Conservation (phyloP, 1,140 invertebrate genomes). For the Drosophila orosa region DNA sequence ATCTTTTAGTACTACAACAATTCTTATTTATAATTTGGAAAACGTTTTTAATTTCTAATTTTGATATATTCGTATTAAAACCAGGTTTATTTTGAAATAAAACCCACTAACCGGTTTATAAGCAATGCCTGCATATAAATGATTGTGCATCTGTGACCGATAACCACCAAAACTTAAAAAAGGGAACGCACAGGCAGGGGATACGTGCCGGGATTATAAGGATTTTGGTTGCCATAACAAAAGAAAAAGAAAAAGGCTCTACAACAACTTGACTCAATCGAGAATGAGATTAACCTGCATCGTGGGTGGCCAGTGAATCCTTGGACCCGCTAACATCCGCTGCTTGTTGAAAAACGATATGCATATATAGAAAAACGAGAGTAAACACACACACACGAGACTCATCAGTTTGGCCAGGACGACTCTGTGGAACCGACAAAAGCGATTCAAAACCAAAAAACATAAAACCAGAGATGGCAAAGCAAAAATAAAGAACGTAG, state of each 20-base stretch:
- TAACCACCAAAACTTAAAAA: conserved; percentile 9
- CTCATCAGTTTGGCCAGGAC: conserved; percentile 35
- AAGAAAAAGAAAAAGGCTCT: background rate
- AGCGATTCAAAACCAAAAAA: conserved; percentile 18
- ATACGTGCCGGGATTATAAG: conserved; percentile 20
- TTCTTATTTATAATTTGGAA: conserved; percentile 17
- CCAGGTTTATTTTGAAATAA: conserved; percentile 16
- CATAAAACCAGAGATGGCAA: conserved; percentile 29
- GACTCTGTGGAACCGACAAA: conserved; percentile 28
- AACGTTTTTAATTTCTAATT: background rate
- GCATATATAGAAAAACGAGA: conserved; percentile 51
- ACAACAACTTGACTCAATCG: conserved; percentile 4
- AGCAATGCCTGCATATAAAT: conserved; percentile 14
- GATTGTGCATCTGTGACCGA: conserved; percentile 17
- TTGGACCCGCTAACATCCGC: conserved; percentile 91
- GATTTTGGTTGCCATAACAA: background rate
- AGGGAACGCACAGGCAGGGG: conserved; percentile 3
- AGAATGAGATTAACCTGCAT: conserved; percentile 87
- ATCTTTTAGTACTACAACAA: background rate
- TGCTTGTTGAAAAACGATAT: conserved; percentile 84
- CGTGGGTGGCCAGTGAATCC: conserved; percentile 90
- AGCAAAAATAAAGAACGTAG: conserved; percentile 21
- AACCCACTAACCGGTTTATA: conserved; percentile 1
- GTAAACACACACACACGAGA: conserved; percentile 46
- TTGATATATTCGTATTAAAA: conserved; percentile 1